These are phyloP conservation scores for Octonoba sinensis DNA, from an alignment of 2,888 invertebrate species.

Conservation along the genomic window DNA sequence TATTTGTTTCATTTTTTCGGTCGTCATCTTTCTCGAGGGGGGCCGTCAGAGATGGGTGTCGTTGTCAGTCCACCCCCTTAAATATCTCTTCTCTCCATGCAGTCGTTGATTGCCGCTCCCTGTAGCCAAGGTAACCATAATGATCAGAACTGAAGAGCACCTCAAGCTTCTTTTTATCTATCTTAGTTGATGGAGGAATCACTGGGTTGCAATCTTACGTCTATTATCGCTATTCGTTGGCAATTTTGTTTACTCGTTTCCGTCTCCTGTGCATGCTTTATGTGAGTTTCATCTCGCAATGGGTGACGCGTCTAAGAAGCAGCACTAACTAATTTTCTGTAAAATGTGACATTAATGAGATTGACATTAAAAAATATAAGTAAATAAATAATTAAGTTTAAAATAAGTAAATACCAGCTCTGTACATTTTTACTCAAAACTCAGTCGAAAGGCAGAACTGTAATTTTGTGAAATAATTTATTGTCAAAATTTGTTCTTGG, in stretches of 20 bases:
- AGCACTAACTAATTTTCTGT: too few relatives aligned
- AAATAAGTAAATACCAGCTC: too few relatives aligned
- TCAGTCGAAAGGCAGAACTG: too few relatives aligned
- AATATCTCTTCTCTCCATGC: conserved; percentile 34
- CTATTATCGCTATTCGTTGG: background rate
- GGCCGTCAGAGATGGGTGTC: conserved; percentile 3
- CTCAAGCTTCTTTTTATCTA: conserved; percentile 52
- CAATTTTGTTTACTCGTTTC: background rate
- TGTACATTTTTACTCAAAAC: too few relatives aligned
- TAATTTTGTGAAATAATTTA: too few relatives aligned
- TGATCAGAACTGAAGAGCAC: conserved; percentile 58
- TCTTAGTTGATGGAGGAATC: conserved; percentile 39
- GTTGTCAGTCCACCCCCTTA: conserved; percentile 40
- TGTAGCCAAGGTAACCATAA: conserved; percentile 64
- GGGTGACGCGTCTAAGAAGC: too few relatives aligned
- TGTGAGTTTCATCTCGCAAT: background rate
- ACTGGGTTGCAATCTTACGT: conserved; percentile 10
- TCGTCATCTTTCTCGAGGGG: conserved; percentile 23
- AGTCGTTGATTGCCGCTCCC: conserved; percentile 54
- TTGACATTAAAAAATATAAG: too few relatives aligned
- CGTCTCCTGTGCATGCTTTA: conserved; percentile 11
- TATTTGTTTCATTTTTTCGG: conserved; percentile 35
- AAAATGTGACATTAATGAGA: too few relatives aligned
- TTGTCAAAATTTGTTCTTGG: too few relatives aligned
- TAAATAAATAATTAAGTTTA: too few relatives aligned